phyloP scores from a whole-genome alignment of 2,888 invertebrate genomes.

The Ganaspis brasiliensis region DNA sequence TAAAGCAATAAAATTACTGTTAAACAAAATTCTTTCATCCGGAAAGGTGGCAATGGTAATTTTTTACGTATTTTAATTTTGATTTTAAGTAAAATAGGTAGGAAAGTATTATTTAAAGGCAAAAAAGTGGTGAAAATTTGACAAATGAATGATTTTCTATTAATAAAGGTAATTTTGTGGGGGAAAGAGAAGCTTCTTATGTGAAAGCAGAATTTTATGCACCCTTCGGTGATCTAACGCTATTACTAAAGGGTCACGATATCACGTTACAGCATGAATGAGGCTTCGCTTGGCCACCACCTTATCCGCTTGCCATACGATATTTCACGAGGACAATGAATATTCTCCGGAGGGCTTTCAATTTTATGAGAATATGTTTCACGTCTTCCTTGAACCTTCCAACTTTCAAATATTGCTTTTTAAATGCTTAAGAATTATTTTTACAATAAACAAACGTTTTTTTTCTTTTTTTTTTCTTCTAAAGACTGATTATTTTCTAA shows the following conservation, averaged over 20 bases:
- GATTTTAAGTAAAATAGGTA: no score
- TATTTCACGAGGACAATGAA: constrained; percentile 70
- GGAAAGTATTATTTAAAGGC: neutral
- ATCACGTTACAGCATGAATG: constrained; percentile 70
- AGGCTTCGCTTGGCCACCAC: constrained; percentile 75
- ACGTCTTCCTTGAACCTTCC: neutral
- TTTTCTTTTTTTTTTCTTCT: no score
- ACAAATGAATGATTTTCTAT: no score
- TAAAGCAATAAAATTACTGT: no score
- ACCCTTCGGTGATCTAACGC: constrained; percentile 69
- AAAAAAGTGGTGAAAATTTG: neutral
- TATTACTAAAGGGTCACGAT: constrained; percentile 75
- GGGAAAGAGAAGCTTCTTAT: constrained; percentile 29
- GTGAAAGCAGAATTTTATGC: constrained; percentile 51
- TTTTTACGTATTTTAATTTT: no score
- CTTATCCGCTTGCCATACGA: constrained; percentile 71
- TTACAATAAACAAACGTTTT: neutral
- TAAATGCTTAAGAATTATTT: neutral
- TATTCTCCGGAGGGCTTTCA: constrained; percentile 46
- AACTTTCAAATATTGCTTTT: constrained; percentile 20
- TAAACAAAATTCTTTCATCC: no score
- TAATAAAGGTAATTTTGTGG: constrained; percentile 16
- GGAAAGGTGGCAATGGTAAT: no score
- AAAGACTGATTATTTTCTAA: no score
- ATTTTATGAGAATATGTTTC: constrained; percentile 46